These are phyloP conservation scores for Sanderia malayensis DNA, from an alignment of 30 jellyfish, hydroid and myxozoan species.

Conservation along the genomic window DNA sequence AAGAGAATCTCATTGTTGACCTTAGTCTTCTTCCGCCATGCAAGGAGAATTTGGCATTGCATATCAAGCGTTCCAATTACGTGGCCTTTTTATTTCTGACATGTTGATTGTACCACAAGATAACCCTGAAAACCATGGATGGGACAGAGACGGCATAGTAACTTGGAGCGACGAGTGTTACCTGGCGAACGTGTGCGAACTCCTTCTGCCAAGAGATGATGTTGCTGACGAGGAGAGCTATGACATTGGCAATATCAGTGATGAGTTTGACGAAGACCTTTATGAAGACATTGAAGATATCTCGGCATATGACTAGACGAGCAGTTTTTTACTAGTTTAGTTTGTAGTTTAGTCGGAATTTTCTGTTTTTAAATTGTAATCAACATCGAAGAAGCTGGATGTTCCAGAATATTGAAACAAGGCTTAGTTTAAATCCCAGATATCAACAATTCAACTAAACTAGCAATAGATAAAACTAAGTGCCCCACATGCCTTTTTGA, in stretches of 20 bases:
- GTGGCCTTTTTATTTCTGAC: conserved; percentile 11
- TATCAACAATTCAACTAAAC: too few species aligned
- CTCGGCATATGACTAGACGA: neutral
- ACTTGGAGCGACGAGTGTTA: conserved; percentile 14
- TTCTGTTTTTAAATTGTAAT: neutral
- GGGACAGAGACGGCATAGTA: conserved; percentile 7
- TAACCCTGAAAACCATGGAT: conserved; percentile 12
- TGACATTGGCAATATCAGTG: neutral
- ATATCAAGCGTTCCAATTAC: conserved; percentile 2
- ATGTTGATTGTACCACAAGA: neutral
- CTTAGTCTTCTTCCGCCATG: conserved; percentile 1
- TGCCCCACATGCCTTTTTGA: too few species aligned
- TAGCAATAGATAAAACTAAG: too few species aligned
- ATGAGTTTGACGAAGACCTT: conserved; percentile 5
- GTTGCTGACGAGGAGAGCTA: conserved; percentile 7
- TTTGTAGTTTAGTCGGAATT: neutral
- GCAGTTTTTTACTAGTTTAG: neutral
- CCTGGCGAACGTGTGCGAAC: neutral
- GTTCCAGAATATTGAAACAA: neutral
- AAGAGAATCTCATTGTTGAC: neutral
- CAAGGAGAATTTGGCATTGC: neutral
- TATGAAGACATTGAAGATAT: neutral
- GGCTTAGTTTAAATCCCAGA: neutral
- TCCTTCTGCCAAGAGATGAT: conserved; percentile 9
- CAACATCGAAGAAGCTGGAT: neutral